phyloP scores from a whole-genome alignment of 2,888 invertebrate genomes.

The Sinodicranocentrus sp. region DNA sequence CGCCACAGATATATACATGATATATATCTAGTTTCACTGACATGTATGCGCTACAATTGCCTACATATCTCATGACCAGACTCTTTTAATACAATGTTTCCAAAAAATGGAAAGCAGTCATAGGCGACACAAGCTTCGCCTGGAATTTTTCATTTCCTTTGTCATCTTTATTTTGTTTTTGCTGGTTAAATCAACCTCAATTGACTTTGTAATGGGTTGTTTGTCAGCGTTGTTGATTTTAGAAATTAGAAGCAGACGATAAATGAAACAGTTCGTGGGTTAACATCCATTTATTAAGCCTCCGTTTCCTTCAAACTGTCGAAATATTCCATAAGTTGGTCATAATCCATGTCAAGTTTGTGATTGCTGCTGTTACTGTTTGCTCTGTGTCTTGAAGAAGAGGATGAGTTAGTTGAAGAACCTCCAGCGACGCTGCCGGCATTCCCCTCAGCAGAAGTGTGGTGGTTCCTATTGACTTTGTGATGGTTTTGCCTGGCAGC shows the following conservation, averaged over 20 bases:
- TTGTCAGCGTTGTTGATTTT: not conserved
- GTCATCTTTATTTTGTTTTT: too few species aligned
- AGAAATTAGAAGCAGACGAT: not conserved
- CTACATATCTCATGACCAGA: conserved; percentile 52
- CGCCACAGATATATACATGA: not conserved
- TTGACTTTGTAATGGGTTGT: too few species aligned
- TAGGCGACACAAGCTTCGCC: not conserved
- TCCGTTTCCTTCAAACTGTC: conserved; percentile 95
- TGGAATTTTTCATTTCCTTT: not conserved
- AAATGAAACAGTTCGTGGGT: not conserved
- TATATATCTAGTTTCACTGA: not conserved
- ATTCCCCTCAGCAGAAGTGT: conserved; percentile 77
- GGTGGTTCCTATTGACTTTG: conserved; percentile 63
- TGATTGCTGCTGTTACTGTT: conserved; percentile 81
- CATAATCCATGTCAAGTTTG: conserved; percentile 94
- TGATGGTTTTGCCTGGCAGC: conserved; percentile 75
- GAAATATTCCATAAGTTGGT: conserved; percentile 98
- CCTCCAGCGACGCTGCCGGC: conserved; percentile 52
- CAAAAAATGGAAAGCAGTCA: conserved; percentile 35
- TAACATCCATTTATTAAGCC: conserved; percentile 79
- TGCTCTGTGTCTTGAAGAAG: conserved; percentile 84
- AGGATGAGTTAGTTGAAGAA: conserved; percentile 76
- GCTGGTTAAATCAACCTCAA: too few species aligned
- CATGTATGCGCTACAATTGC: conserved; percentile 16
- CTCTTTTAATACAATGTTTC: conserved; percentile 50